phyloP scores from a whole-genome alignment of 2,888 invertebrate genomes.

The Idaea aversata region DNA sequence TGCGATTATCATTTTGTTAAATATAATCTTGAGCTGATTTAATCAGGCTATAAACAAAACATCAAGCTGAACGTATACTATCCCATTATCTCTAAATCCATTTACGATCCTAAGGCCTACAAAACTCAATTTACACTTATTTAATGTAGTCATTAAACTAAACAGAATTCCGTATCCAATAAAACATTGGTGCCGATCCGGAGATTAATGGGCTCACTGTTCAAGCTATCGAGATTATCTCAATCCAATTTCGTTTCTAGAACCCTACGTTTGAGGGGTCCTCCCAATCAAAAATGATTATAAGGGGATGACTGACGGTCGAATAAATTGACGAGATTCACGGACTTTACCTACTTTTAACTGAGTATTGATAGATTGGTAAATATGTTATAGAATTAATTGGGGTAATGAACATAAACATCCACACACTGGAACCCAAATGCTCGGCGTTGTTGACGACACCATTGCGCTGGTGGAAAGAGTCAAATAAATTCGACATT shows the following conservation, averaged over 20 bases:
- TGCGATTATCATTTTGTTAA: neutral
- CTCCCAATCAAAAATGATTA: conserved; percentile 45
- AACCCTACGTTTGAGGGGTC: conserved; percentile 35
- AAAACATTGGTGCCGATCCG: conserved; percentile 25
- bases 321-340: conserved; percentile 30
- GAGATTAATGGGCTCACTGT: conserved; percentile 26
- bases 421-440: neutral
- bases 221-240: conserved; percentile 36
- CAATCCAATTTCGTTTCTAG: conserved; percentile 48
- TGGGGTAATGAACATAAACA: neutral
- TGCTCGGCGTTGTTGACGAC: too few relatives aligned
- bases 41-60: neutral
- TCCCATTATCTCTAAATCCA: neutral
- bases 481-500: too few relatives aligned
- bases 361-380: conserved; percentile 6
- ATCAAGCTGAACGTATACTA: neutral
- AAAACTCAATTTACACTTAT: conserved; percentile 14
- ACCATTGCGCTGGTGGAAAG: too few relatives aligned
- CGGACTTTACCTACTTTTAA: conserved; percentile 11
- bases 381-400: neutral
- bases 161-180: conserved; percentile 25
- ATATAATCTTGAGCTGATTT: neutral
- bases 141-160: conserved; percentile 18
- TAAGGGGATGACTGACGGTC: conserved; percentile 36
- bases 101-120: neutral